Conservation (phyloP, 2,797 vertebrate species). For the Garrulus glandarius region DNA sequence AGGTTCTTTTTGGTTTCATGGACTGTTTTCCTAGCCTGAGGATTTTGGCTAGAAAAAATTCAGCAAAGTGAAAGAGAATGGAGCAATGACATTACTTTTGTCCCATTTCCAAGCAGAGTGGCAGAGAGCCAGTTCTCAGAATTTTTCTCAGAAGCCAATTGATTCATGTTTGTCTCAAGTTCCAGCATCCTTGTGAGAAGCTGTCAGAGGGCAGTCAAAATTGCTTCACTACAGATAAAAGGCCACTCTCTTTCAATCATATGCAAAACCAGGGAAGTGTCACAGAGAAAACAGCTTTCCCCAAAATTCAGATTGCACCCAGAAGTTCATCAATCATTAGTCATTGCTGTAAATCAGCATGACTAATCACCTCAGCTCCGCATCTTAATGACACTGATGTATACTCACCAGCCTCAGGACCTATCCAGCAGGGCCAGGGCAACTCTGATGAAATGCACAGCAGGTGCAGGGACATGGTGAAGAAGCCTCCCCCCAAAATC, state of each 20-base stretch:
- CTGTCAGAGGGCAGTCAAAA: constrained; percentile 40
- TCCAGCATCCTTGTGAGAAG: background rate
- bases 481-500: background rate
- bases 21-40: background rate
- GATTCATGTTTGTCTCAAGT: background rate
- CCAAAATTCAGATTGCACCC: background rate
- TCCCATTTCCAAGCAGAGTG: constrained; percentile 1
- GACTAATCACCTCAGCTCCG: background rate
- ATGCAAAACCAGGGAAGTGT: background rate
- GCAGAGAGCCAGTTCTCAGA: constrained; percentile 6
- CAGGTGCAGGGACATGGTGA: rapidly evolving
- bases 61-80: background rate
- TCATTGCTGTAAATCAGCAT: background rate
- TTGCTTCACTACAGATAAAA: constrained; percentile 1
- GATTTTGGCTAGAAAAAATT: background rate
- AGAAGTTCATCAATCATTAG: background rate
- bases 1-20: background rate
- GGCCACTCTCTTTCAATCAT: background rate
- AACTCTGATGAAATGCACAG: background rate
- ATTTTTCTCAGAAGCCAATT: constrained; percentile 14
- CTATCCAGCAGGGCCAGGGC: background rate
- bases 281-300: background rate
- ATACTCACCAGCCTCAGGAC: background rate
- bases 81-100: background rate
- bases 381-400: background rate